Conservation (phyloP, 1,140 invertebrate genomes). For the Globodera rostochiensis region DNA sequence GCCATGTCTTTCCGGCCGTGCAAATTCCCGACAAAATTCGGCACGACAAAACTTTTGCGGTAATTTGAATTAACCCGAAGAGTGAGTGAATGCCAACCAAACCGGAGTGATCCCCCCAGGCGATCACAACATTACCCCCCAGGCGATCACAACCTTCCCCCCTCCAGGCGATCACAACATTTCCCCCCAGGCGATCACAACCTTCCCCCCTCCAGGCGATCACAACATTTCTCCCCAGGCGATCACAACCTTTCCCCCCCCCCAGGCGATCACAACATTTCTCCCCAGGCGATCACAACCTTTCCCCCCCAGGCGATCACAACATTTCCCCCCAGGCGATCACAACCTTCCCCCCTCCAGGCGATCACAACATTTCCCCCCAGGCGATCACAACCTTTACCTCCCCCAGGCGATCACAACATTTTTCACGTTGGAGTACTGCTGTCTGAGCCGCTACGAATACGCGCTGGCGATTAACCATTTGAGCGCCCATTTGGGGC, state of each 20-base stretch:
- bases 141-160: too few relatives aligned
- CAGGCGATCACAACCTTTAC: too few relatives aligned
- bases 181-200: too few relatives aligned
- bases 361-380: too few relatives aligned
- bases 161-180: too few relatives aligned
- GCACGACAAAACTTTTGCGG: conserved; percentile 31
- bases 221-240: conserved; percentile 63
- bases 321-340: too few relatives aligned
- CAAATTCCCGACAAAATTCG: conserved; percentile 41
- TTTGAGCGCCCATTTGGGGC: conserved; percentile 20
- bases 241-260: too few relatives aligned
- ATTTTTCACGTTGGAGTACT: conserved; percentile 64
- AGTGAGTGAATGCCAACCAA: not conserved
- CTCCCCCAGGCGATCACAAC: conserved; percentile 54
- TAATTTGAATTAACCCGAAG: conserved; percentile 37
- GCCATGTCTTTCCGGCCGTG: conserved; percentile 24
- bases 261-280: conserved; percentile 57
- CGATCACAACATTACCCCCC: too few relatives aligned
- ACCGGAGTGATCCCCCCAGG: too few relatives aligned
- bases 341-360: too few relatives aligned
- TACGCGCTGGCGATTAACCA: conserved; percentile 45
- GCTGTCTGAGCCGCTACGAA: conserved; percentile 56
- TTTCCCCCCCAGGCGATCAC: too few relatives aligned
- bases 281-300: conserved; percentile 28
- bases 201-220: conserved; percentile 49